Percentiles rank a stretch among this genome's conserved stretches.
These are phyloP conservation scores for Troglohyphantes excavatus DNA, from an alignment of 2,888 invertebrate species.

Conservation along the genomic window DNA sequence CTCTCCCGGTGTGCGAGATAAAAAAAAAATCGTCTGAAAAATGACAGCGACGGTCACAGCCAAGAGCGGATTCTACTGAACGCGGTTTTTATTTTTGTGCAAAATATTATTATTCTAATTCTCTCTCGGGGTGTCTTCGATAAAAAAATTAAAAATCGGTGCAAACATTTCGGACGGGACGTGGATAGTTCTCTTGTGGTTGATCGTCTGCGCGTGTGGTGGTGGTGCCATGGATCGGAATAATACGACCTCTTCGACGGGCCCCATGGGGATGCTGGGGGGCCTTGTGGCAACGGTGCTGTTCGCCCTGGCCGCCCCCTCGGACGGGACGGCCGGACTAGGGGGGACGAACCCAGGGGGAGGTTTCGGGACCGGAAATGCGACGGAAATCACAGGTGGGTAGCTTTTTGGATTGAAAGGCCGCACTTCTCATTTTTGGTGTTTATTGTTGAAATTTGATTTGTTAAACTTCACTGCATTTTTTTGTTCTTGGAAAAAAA, in stretches of 20 bases:
- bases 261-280: constrained; percentile 42
- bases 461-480: too few relatives aligned
- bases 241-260: constrained; percentile 13
- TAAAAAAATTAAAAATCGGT: constrained; percentile 11
- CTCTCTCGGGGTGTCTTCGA: background rate
- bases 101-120: background rate
- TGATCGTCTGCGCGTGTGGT: background rate
- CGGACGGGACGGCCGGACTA: constrained; percentile 20
- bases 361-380: background rate
- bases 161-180: background rate
- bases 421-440: too few relatives aligned
- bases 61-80: background rate
- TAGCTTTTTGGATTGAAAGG: too few relatives aligned
- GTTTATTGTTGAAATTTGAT: too few relatives aligned
- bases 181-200: background rate
- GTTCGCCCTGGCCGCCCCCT: constrained; percentile 44
- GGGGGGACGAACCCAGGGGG: background rate
- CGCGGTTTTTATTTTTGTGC: too few relatives aligned
- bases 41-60: background rate
- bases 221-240: constrained; percentile 51
- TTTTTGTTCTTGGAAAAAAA: too few relatives aligned
- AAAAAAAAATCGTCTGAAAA: background rate
- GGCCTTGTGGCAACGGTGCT: constrained; percentile 44
- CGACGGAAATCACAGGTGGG: constrained; percentile 40
- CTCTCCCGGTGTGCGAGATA: background rate